Evolutionary conservation across 1,140 invertebrate genomes (phyloP).

Genomic region (Aphis gossypii): DNA sequence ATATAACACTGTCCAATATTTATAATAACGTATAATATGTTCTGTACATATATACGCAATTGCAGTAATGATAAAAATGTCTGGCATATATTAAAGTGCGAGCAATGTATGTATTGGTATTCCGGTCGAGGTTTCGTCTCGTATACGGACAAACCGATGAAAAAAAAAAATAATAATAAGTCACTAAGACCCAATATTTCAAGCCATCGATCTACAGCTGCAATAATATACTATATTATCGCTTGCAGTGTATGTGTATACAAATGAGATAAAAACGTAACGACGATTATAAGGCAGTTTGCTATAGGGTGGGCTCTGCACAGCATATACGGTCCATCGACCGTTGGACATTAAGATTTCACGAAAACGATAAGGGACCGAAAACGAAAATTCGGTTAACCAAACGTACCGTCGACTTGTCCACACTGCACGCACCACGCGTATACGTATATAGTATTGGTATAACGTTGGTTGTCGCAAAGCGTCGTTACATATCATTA

Average conservation of each 20-base stretch:
- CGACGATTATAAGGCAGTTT: background rate
- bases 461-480: background rate
- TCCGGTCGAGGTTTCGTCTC: background rate
- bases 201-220: background rate
- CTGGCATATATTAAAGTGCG: background rate
- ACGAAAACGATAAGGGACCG: background rate
- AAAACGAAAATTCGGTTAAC: constrained; percentile 4
- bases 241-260: background rate
- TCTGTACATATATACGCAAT: background rate
- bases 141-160: background rate
- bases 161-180: background rate
- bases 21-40: too few species aligned
- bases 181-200: background rate
- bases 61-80: background rate
- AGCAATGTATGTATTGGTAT: background rate
- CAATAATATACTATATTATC: background rate
- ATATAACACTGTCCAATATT: background rate
- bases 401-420: background rate
- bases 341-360: background rate
- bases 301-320: background rate
- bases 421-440: background rate
- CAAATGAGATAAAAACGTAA: background rate
- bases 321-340: too few species aligned
- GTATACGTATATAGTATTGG: background rate
- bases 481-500: background rate